These are phyloP conservation scores for Aix galericulata DNA, from an alignment of 2,113 vertebrate species.

Conservation along the genomic window DNA sequence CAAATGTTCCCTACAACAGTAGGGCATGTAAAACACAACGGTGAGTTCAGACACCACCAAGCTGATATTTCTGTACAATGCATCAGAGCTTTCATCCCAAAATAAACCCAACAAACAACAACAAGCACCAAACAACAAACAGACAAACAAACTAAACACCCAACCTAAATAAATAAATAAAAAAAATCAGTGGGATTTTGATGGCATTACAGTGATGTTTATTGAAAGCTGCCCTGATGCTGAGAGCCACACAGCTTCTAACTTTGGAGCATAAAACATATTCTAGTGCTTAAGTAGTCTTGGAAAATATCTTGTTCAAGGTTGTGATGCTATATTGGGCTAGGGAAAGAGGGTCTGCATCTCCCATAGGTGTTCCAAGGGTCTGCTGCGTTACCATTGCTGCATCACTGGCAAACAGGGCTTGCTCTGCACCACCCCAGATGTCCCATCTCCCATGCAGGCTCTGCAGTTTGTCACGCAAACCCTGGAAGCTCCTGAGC, in stretches of 20 bases:
- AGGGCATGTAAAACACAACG: background rate
- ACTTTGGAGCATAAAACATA: background rate
- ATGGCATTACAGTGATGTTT: background rate
- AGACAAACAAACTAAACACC: no score
- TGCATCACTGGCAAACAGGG: background rate
- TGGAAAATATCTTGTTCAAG: background rate
- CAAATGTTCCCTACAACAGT: background rate
- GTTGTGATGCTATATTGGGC: background rate
- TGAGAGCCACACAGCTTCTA: fast-evolving
- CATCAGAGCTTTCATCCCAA: background rate
- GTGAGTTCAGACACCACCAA: background rate
- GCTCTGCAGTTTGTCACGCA: background rate
- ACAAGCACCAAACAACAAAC: no score
- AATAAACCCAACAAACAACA: no score
- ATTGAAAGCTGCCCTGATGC: background rate
- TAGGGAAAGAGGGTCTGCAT: background rate
- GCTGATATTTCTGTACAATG: background rate
- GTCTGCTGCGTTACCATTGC: background rate
- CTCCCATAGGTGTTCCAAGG: background rate
- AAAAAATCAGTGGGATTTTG: background rate
- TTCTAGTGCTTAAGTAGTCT: background rate
- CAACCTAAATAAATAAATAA: no score
- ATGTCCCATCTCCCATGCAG: background rate
- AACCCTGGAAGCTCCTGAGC: background rate
- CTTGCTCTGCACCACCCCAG: background rate